Evolutionary conservation across 1,140 invertebrate genomes (phyloP).

Genomic region (Drosophila tani): DNA sequence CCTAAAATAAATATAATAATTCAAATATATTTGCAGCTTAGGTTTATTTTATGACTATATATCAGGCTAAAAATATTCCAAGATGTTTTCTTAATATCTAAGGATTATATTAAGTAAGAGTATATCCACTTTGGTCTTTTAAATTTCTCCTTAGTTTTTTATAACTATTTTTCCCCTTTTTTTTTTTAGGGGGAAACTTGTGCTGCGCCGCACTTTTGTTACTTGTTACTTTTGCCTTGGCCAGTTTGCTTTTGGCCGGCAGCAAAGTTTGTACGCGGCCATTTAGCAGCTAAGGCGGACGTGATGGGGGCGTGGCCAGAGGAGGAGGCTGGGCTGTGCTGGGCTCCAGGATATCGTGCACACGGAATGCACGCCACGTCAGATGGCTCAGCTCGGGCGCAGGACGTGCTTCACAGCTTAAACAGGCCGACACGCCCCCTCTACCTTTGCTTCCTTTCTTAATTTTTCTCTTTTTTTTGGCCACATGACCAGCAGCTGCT

Average conservation of each 20-base stretch:
- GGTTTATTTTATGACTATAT: no score
- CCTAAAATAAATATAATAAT: no score
- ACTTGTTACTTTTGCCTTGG: slow-evolving; percentile 35
- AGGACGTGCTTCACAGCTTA: slow-evolving; percentile 56
- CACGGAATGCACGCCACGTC: slow-evolving; percentile 40
- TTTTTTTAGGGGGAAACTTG: slow-evolving; percentile 20
- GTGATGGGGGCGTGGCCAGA: neutral
- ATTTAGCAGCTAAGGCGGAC: slow-evolving; percentile 11
- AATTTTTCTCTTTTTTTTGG: neutral
- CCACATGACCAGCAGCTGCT: slow-evolving; percentile 3
- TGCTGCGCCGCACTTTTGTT: slow-evolving; percentile 39
- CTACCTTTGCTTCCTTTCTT: neutral
- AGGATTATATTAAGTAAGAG: neutral
- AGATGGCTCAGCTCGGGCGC: slow-evolving; percentile 33
- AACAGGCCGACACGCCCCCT: slow-evolving; percentile 22
- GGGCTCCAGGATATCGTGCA: slow-evolving; percentile 10
- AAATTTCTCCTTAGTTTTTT: neutral
- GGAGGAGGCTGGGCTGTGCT: no score
- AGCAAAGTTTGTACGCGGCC: slow-evolving; percentile 35
- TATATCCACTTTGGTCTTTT: no score
- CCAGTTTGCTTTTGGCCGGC: slow-evolving; percentile 41
- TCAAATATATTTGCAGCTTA: no score
- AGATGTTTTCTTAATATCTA: no score
- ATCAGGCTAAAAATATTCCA: no score
- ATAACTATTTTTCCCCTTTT: neutral